These are phyloP conservation scores for Alosa alosa DNA, from an alignment of 2,113 vertebrate genomes.

Conservation along the genomic window DNA sequence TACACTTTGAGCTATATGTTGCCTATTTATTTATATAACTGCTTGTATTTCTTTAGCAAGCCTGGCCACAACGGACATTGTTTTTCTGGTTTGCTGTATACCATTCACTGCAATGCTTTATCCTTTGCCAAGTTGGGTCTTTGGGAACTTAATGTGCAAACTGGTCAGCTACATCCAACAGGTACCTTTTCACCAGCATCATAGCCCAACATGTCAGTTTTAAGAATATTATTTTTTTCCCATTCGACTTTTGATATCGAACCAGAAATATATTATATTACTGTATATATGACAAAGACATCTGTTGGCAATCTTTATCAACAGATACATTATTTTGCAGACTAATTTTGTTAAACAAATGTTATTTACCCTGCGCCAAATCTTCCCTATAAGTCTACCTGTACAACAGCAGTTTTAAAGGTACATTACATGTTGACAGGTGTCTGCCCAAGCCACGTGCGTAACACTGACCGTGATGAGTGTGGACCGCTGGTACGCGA, in stretches of 20 bases:
- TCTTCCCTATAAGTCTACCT: too few relatives aligned
- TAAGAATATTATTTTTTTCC: neutral
- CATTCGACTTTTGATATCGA: neutral
- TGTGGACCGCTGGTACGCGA: conserved; percentile 64
- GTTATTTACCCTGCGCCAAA: too few relatives aligned
- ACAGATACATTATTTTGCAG: too few relatives aligned
- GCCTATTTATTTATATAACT: neutral
- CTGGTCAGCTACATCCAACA: conserved; percentile 67
- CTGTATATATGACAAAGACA: neutral
- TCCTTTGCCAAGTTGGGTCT: conserved; percentile 67
- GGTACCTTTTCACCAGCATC: conserved; percentile 31
- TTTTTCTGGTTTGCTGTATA: conserved; percentile 66
- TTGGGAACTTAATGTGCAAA: conserved; percentile 66
- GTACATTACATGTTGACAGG: conserved; percentile 36
- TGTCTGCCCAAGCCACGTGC: conserved; percentile 63
- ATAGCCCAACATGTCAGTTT: too few relatives aligned
- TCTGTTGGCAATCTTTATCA: neutral
- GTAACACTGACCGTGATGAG: conserved; percentile 66
- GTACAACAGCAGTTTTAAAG: too few relatives aligned
- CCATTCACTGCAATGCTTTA: conserved; percentile 68
- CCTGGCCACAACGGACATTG: conserved; percentile 61
- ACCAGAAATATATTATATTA: too few relatives aligned
- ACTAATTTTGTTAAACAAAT: too few relatives aligned
- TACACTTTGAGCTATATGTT: too few relatives aligned
- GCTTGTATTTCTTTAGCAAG: conserved; percentile 47